Percentiles rank a stretch among this genome's conserved stretches.
Evolutionary conservation across 2,888 invertebrate species (phyloP).

Genomic region (Zele albiditarsus): DNA sequence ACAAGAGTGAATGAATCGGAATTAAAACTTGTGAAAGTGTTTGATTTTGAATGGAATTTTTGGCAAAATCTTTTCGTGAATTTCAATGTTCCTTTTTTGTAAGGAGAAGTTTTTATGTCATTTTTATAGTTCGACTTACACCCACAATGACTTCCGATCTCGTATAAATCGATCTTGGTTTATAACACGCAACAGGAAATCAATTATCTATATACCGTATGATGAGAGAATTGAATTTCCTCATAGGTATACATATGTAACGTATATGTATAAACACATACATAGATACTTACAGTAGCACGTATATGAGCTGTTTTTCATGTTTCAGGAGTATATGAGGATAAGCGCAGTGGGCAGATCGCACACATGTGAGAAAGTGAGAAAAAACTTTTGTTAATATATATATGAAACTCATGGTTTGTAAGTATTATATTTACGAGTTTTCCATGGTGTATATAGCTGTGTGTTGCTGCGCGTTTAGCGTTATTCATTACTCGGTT

Average conservation of each 20-base stretch:
- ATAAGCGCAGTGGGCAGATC: constrained; percentile 47
- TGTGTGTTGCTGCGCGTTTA: constrained; percentile 51
- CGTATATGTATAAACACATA: constrained; percentile 47
- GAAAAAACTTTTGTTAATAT: constrained; percentile 17
- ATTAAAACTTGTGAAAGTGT: too few relatives aligned
- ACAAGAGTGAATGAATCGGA: too few relatives aligned
- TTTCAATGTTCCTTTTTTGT: too few relatives aligned
- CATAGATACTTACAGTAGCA: constrained; percentile 43
- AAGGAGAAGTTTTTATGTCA: not conserved
- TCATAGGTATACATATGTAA: constrained; percentile 50
- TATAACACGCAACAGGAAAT: constrained; percentile 15
- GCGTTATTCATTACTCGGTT: constrained; percentile 61
- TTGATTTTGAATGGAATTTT: too few relatives aligned
- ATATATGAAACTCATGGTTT: not conserved
- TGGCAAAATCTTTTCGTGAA: too few relatives aligned
- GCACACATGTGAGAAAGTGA: constrained; percentile 33
- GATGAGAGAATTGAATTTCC: constrained; percentile 38
- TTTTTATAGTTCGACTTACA: not conserved
- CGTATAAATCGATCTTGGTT: constrained; percentile 8
- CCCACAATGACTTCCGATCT: not conserved
- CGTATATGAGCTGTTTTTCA: constrained; percentile 40
- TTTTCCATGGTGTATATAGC: constrained; percentile 53
- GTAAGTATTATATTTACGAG: constrained; percentile 52
- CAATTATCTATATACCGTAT: constrained; percentile 21
- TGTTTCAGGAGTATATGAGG: constrained; percentile 35